These are phyloP conservation scores for Microplitis demolitor DNA, from an alignment of 1,140 invertebrate species.

Conservation along the genomic window DNA sequence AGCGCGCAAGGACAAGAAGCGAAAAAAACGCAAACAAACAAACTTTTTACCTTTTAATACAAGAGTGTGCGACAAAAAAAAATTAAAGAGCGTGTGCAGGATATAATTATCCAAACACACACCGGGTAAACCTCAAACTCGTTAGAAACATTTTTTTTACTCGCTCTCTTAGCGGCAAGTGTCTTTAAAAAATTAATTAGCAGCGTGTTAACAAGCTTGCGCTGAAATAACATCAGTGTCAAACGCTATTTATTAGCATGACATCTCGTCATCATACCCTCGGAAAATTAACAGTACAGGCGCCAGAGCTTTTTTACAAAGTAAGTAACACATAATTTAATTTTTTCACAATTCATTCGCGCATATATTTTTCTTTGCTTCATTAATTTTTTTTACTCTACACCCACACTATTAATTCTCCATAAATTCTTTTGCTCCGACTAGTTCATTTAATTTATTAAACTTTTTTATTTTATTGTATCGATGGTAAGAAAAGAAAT, in stretches of 20 bases:
- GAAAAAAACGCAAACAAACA: too few relatives aligned
- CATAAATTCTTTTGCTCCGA: not conserved
- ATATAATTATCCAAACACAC: not conserved
- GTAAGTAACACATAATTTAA: too few relatives aligned
- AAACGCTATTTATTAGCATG: slow-evolving; percentile 7
- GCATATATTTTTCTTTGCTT: too few relatives aligned
- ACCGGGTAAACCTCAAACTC: not conserved
- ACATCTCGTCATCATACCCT: not conserved
- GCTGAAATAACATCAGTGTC: slow-evolving; percentile 9
- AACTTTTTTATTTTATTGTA: slow-evolving; percentile 2
- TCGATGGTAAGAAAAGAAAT: slow-evolving; percentile 1
- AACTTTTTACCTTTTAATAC: not conserved
- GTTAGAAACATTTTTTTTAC: not conserved
- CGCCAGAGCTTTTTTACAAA: too few relatives aligned
- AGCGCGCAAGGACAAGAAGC: too few relatives aligned
- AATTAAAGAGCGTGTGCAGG: not conserved
- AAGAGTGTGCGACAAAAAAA: not conserved
- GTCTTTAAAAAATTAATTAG: slow-evolving; percentile 19
- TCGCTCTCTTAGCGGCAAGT: not conserved
- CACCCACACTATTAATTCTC: not conserved
- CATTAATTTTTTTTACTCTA: too few relatives aligned
- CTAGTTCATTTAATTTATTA: not conserved
- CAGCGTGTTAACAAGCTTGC: slow-evolving; percentile 8
- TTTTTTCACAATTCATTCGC: too few relatives aligned
- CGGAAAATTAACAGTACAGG: not conserved